Conservation (phyloP, 2,113 vertebrate genomes). For the Aegypius monachus region DNA sequence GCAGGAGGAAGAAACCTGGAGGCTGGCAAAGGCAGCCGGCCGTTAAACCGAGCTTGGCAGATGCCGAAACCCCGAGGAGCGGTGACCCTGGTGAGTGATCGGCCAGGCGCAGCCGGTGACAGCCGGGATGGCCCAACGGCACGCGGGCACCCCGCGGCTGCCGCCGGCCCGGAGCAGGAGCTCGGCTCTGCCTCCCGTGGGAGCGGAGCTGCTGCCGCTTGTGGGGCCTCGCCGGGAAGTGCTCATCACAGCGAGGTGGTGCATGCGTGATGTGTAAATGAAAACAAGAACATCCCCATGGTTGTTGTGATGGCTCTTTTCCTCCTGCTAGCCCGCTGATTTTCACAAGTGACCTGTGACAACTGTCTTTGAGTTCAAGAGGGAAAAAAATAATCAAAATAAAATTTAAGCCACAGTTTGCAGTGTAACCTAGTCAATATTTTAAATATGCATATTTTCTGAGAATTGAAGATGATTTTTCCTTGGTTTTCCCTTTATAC, state of each 20-base stretch:
- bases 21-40: background rate
- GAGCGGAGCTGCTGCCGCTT: background rate
- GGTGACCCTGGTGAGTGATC: background rate
- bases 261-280: background rate
- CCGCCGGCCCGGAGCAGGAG: background rate
- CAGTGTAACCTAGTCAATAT: too few species aligned
- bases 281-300: background rate
- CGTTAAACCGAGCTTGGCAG: background rate
- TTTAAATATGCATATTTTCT: background rate
- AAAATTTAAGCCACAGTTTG: too few species aligned
- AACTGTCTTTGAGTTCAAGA: background rate
- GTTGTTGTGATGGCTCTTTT: too few species aligned
- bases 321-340: background rate
- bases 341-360: background rate
- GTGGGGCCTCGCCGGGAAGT: too few species aligned
- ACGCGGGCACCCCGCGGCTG: background rate
- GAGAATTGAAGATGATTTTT: background rate
- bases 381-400: background rate
- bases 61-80: background rate
- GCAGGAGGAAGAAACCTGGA: background rate
- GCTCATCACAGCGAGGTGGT: too few species aligned
- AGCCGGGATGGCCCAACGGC: background rate
- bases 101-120: background rate
- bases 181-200: background rate
- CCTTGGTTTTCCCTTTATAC: background rate